Evolutionary conservation across 2,888 invertebrate genomes (phyloP), one percentile per base, ranked within the genome.

Genomic region (Erebia ligea): DNA sequence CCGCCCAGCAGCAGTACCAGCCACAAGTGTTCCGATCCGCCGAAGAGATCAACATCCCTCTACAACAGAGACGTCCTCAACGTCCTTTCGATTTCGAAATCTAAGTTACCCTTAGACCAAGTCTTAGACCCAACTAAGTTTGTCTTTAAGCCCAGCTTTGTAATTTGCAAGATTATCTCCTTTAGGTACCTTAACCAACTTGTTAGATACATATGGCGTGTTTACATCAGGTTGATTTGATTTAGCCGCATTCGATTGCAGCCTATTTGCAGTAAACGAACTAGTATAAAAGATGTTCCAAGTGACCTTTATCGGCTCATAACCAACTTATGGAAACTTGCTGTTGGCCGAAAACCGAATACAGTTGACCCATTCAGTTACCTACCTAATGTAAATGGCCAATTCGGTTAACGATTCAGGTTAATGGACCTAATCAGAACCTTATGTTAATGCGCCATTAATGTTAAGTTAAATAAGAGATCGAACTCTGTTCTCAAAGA

Each of bases 41-140:
- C 4, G 97, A 98, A 85, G 97, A 97, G 84, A 97, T 97, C 65
- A 97, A 98, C 85, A 97, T 97, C 79, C 97, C 97, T 4, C 94
- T 98, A 66, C 96, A 96, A 73, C 97, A 97, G 84, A 94, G 97
- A 82, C 95, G 97, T 80, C 97, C 97, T 8, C 89, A 89, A 70
- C 88, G 92, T 73, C 92, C 92, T 25, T 92, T 89, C 76, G 92
- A 92, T 71, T 92, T 91, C 75, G 91, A 93, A 77, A 89, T 90
- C 77, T 92, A 91, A 84, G 52, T 64, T 56, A 58, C 57, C 58
- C 58, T 64, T 67, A 71, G 21, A 17, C 34, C 45, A 17, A 56
- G 45, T 17, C 57, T 64, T 62, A 52, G 25, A 69, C 69, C 59
- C 70, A 3, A 64, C 17, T 59, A 17, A 72, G 72, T 70, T 57